Evolutionary conservation across 2,888 invertebrate genomes (phyloP).

Genomic region (Cataglyphis cursor): DNA sequence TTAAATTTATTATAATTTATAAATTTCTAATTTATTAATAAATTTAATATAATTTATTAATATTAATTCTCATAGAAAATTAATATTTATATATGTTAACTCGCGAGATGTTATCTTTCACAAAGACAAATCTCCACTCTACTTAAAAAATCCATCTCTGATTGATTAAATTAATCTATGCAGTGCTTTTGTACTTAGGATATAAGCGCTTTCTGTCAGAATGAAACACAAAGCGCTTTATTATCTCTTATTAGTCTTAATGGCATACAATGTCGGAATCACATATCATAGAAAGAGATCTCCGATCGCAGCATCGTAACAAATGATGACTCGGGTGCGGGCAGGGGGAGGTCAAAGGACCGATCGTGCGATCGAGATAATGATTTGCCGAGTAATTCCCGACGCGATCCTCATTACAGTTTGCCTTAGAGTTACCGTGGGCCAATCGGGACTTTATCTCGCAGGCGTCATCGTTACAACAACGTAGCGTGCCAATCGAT

Average conservation of each 20-base stretch:
- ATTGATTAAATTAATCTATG: background rate
- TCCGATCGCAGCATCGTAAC: slow-evolving; percentile 13
- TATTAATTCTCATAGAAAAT: background rate
- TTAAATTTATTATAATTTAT: background rate
- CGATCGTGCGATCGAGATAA: slow-evolving; percentile 80
- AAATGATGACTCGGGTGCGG: slow-evolving; percentile 20
- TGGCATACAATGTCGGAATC: background rate
- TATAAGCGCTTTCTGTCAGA: background rate
- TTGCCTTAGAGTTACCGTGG: slow-evolving; percentile 80
- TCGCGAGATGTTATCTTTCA: background rate
- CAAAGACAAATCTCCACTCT: background rate
- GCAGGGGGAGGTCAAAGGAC: slow-evolving; percentile 66
- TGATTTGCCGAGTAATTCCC: slow-evolving; percentile 78
- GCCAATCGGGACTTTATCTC: slow-evolving; percentile 84
- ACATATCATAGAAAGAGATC: background rate
- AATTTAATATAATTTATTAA: no score
- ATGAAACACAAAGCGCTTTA: background rate
- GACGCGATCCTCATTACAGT: slow-evolving; percentile 82
- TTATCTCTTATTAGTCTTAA: slow-evolving; percentile 4
- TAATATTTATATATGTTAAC: background rate
- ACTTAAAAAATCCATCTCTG: background rate
- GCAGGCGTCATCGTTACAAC: slow-evolving; percentile 82
- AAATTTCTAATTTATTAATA: no score
- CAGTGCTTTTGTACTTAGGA: background rate
- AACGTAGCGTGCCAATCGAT: slow-evolving; percentile 79